Evolutionary conservation across 1,140 invertebrate genomes (phyloP).

Genomic region (Drosophila sproati): DNA sequence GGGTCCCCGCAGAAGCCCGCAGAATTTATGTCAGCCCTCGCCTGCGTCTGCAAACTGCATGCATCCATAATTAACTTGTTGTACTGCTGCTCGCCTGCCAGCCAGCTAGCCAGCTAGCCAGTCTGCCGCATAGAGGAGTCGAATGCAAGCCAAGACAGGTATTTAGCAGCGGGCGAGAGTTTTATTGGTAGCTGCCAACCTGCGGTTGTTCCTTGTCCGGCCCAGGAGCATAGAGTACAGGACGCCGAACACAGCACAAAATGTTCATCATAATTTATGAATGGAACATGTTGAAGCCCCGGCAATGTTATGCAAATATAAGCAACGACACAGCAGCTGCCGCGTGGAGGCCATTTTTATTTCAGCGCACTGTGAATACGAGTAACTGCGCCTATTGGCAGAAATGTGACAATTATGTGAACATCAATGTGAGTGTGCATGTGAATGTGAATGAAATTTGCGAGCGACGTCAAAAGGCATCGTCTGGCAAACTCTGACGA

Average conservation of each 20-base stretch:
- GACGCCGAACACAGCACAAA: background rate
- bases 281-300: constrained; percentile 35
- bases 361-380: constrained; percentile 33
- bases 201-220: constrained; percentile 15
- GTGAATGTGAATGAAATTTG: constrained; percentile 61
- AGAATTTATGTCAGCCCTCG: constrained; percentile 59
- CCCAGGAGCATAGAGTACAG: constrained; percentile 1
- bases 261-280: constrained; percentile 60
- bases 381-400: constrained; percentile 11
- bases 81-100: constrained; percentile 43
- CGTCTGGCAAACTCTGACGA: constrained; percentile 31
- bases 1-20: constrained; percentile 52
- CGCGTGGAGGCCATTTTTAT: constrained; percentile 43
- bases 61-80: constrained; percentile 79
- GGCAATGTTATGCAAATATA: constrained; percentile 38
- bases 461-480: constrained; percentile 36
- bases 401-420: constrained; percentile 49
- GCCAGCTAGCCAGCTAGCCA: too few relatives aligned
- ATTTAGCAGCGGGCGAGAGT: constrained; percentile 45
- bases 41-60: constrained; percentile 51
- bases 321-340: background rate
- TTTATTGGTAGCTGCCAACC: constrained; percentile 54
- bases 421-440: constrained; percentile 30
- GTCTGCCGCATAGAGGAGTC: constrained; percentile 26
- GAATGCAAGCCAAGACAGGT: constrained; percentile 34